phyloP scores from a whole-genome alignment of 2,113 vertebrate species.

The Lepisosteus oculatus region DNA sequence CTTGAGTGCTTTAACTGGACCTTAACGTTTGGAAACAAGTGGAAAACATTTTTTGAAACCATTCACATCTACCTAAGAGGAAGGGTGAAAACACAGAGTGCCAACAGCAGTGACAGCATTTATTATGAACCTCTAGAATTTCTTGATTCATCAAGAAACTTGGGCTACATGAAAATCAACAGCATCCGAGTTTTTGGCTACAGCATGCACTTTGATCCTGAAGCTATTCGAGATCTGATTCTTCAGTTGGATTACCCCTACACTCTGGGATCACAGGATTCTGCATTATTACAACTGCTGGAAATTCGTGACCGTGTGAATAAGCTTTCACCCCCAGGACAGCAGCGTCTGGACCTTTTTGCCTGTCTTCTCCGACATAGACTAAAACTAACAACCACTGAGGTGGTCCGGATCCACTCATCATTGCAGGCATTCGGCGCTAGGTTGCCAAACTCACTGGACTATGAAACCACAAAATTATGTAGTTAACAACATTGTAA shows the following conservation, averaged over 20 bases:
- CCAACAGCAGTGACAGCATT: conserved; percentile 77
- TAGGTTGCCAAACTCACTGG: conserved; percentile 88
- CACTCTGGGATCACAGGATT: conserved; percentile 95
- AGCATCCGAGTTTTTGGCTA: conserved; percentile 96
- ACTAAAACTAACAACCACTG: conserved; percentile 89
- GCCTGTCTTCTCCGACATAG: conserved; percentile 91
- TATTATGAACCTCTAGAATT: conserved; percentile 91
- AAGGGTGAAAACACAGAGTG: conserved; percentile 79
- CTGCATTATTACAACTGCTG: conserved; percentile 87
- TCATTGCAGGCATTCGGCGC: conserved; percentile 88
- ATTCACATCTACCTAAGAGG: conserved; percentile 94
- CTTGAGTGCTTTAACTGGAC: conserved; percentile 97
- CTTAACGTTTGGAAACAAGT: conserved; percentile 90
- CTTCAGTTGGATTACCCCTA: conserved; percentile 95
- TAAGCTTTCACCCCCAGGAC: conserved; percentile 86
- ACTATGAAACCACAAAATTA: conserved; percentile 93
- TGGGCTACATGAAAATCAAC: conserved; percentile 98
- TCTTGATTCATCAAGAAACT: conserved; percentile 82
- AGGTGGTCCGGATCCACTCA: conserved; percentile 88
- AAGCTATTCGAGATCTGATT: conserved; percentile 93
- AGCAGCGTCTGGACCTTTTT: conserved; percentile 88
- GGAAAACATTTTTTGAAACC: conserved; percentile 97
- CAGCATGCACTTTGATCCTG: conserved; percentile 97
- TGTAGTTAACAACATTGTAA: conserved; percentile 86
- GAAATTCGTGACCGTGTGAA: conserved; percentile 94